Evolutionary conservation across 2,113 vertebrate genomes (phyloP).

Genomic region (Montifringilla adamsi): DNA sequence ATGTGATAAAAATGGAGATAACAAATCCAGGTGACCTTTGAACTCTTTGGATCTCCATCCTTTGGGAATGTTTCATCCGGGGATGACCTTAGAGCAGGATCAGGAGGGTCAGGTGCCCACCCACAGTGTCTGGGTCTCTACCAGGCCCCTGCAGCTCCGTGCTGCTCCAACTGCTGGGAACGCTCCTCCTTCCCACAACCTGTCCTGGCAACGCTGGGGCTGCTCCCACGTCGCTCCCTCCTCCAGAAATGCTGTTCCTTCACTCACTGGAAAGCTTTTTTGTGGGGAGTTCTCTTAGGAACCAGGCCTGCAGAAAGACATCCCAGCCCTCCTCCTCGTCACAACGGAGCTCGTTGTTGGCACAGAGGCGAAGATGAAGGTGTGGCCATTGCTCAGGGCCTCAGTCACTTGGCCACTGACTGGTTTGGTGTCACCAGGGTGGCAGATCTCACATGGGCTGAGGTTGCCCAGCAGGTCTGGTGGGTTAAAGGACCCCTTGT

Average conservation of each 20-base stretch:
- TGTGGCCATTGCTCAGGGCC: not conserved
- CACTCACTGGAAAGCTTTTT: not conserved
- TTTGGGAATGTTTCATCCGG: not conserved
- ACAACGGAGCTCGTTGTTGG: fast-evolving
- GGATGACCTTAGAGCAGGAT: not conserved
- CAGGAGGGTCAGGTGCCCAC: not conserved
- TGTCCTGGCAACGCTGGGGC: not conserved
- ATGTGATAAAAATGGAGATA: not conserved
- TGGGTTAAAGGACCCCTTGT: not conserved
- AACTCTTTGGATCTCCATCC: fast-evolving
- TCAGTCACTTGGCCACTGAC: fast-evolving
- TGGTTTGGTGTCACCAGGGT: not conserved
- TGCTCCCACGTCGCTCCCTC: not conserved
- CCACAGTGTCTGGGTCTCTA: not conserved
- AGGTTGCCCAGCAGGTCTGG: not conserved
- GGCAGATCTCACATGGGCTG: not conserved
- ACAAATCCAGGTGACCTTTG: not conserved
- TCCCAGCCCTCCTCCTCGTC: not conserved
- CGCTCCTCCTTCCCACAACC: not conserved
- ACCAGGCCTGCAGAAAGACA: not conserved
- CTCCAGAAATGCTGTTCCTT: constrained; percentile 45
- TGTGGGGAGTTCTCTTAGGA: not conserved
- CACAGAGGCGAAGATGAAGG: not conserved
- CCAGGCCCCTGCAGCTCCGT: not conserved
- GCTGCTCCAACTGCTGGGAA: not conserved